phyloP scores from a whole-genome alignment of 2,113 vertebrate species.

The Odontesthes bonariensis region DNA sequence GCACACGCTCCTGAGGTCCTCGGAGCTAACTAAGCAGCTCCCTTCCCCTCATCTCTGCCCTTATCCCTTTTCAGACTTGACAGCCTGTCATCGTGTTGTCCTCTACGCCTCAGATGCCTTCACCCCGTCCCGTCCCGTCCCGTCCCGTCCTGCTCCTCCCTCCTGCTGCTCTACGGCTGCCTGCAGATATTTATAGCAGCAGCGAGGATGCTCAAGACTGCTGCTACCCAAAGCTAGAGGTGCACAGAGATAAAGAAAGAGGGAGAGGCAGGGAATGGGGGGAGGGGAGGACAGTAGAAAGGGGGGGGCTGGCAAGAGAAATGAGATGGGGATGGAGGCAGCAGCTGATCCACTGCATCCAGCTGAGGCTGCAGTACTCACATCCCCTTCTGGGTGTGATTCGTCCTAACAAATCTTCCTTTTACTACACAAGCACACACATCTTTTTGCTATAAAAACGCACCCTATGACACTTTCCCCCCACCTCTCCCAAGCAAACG shows the following conservation, averaged over 20 bases:
- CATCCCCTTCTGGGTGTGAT: slow-evolving; percentile 5
- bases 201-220: slow-evolving; percentile 75
- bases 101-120: slow-evolving; percentile 45
- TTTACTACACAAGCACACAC: slow-evolving; percentile 3
- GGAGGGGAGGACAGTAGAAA: slow-evolving; percentile 51
- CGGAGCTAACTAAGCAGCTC: slow-evolving; percentile 40
- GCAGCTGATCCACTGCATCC: slow-evolving; percentile 74
- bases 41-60: slow-evolving; percentile 37
- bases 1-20: slow-evolving; percentile 20
- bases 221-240: slow-evolving; percentile 71
- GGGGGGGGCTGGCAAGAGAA: slow-evolving; percentile 57
- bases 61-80: slow-evolving; percentile 38
- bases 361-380: slow-evolving; percentile 82
- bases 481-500: neutral
- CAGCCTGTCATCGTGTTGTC: slow-evolving; percentile 53
- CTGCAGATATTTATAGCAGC: slow-evolving; percentile 81
- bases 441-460: neutral
- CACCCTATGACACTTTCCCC: slow-evolving; percentile 2
- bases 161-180: slow-evolving; percentile 68
- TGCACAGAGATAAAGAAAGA: slow-evolving; percentile 57
- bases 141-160: slow-evolving; percentile 69
- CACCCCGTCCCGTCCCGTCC: slow-evolving; percentile 58
- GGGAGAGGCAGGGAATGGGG: slow-evolving; percentile 35
- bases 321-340: slow-evolving; percentile 71
- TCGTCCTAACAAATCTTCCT: slow-evolving; percentile 11